Evolutionary conservation across 2,113 vertebrate genomes (phyloP), one percentile per base, ranked within the genome.

Genomic region (Choloepus hoffmanni): DNA sequence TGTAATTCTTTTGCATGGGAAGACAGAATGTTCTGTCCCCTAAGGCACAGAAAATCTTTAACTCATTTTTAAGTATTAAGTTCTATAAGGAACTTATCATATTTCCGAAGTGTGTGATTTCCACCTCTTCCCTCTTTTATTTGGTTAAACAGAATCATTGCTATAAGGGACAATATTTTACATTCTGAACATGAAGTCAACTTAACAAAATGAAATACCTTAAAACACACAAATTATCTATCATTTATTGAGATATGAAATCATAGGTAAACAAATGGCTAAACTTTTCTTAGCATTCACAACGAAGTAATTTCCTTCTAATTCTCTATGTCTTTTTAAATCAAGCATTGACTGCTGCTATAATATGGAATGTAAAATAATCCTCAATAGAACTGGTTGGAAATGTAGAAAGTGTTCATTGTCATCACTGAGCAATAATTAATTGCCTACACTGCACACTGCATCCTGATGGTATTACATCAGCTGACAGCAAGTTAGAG

Each of bases 61-160:
- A 58, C 6, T 63, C 23, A 12, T 58, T 92, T 53, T 74, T n/a
- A 50, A 84, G 2, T 60, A 16, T 18, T 58, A 24, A 48, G 28
- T 65, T 86, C 33, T 65, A 89, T 92, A 65, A 92, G 45, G 7
- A 67, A 12, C 0, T 82, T 43, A 43, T 2, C 2, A 1, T 55
- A 43, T 88, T 94, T 83, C 77, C 65, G 78, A 50, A 72, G 2
- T 48, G 30, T 45, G 33, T 90, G 36, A 72, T 72, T 16, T 78
- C 8, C 2, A 84, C 45, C 23, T 4, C 21, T 1, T 3, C 1
- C 2, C n/a, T 14, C 7, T 62, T 45, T 68, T 55, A 4, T 72
- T 55, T 77, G 43, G 90, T 90, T 68, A 94, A 26, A n/a, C 23
- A 87, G 92, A 90, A 72, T 83, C 23, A 40, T 16, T 23, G 7